These are phyloP conservation scores for Nysson spinosus DNA, from an alignment of 2,888 invertebrate species.

Conservation along the genomic window DNA sequence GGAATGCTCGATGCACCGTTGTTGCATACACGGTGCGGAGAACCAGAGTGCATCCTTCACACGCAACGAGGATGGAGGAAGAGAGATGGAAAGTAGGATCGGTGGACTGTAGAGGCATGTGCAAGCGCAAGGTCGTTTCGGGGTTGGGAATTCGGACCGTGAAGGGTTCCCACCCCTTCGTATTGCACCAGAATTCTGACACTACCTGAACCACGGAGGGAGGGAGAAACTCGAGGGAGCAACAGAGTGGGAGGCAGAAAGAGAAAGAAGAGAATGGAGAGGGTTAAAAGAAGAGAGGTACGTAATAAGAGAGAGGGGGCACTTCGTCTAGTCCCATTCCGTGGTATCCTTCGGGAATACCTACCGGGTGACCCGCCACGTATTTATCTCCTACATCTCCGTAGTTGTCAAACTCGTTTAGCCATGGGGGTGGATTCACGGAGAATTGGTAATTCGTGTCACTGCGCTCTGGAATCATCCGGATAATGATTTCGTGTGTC, in stretches of 20 bases:
- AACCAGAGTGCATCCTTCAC: background rate
- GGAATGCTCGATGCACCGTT: constrained; percentile 50
- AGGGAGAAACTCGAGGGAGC: constrained; percentile 2
- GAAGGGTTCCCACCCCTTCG: constrained; percentile 73
- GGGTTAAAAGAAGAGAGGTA: constrained; percentile 9
- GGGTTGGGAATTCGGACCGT: constrained; percentile 70
- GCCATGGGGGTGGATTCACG: too few species aligned
- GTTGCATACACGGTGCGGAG: background rate
- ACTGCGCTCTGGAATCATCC: too few species aligned
- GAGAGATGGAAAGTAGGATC: constrained; percentile 20
- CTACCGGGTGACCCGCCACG: constrained; percentile 43
- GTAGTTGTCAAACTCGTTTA: background rate
- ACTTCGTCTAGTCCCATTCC: constrained; percentile 47
- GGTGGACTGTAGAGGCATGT: constrained; percentile 48
- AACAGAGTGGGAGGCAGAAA: constrained; percentile 1
- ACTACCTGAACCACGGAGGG: constrained; percentile 53
- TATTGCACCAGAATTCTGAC: constrained; percentile 55
- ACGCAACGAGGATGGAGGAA: background rate
- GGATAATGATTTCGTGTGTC: too few species aligned
- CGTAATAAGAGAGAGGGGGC: constrained; percentile 9
- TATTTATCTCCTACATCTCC: background rate
- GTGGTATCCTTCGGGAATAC: constrained; percentile 59
- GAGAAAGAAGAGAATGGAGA: background rate
- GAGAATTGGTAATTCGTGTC: too few species aligned
- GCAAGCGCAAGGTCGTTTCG: constrained; percentile 58